Percentiles rank a stretch among this genome's conserved stretches.
phyloP scores from a whole-genome alignment of 2,797 vertebrate species.

The Danio albolineatus region DNA sequence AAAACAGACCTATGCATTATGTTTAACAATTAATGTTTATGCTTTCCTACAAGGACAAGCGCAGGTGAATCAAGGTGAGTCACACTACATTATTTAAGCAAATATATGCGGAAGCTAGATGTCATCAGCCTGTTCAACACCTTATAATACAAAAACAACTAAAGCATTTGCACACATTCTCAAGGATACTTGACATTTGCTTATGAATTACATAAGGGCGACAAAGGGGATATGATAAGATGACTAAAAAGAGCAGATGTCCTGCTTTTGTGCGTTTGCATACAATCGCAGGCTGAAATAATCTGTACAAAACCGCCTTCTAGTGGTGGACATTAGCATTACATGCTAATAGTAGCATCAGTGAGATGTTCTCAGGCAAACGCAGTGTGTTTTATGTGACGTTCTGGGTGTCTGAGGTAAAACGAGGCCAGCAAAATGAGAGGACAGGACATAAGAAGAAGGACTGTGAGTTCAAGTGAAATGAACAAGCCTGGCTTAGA shows the following conservation, averaged over 20 bases:
- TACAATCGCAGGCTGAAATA: background rate
- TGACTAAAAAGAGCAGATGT: constrained; percentile 21
- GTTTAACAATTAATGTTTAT: constrained; percentile 1
- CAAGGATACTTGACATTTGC: constrained; percentile 13
- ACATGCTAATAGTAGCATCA: background rate
- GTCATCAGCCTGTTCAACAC: background rate
- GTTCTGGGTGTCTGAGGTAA: background rate
- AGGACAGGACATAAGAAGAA: background rate
- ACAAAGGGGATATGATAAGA: constrained; percentile 4
- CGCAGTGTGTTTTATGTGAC: background rate
- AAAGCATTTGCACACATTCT: constrained; percentile 3
- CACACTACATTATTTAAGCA: background rate
- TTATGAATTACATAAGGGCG: constrained; percentile 8
- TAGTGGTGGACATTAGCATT: constrained; percentile 31
- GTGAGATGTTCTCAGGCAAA: background rate
- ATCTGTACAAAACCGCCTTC: constrained; percentile 24
- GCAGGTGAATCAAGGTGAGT: background rate
- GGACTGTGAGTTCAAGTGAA: background rate
- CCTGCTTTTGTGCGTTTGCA: background rate
- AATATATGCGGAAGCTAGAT: background rate
- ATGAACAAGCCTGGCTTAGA: constrained; percentile 2
- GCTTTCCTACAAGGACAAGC: background rate
- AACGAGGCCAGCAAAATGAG: background rate
- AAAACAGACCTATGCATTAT: background rate
- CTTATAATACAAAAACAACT: background rate